Conservation (phyloP, 2,113 vertebrate genomes). For the Ariopsis seemanni region DNA sequence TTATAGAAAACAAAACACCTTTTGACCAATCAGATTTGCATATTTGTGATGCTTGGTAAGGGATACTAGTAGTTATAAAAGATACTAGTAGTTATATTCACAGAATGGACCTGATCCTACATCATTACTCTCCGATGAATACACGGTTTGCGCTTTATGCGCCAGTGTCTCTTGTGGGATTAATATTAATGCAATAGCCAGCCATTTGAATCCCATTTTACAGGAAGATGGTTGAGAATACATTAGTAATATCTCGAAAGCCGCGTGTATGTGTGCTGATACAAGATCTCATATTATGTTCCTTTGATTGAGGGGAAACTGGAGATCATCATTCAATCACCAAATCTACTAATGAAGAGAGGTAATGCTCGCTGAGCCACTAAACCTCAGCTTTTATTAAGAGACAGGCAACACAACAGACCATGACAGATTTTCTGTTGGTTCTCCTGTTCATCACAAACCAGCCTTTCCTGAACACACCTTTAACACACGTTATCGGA, state of each 20-base stretch:
- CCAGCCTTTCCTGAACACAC: neutral
- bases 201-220: slow-evolving; percentile 57
- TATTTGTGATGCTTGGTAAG: neutral
- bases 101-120: slow-evolving; percentile 7
- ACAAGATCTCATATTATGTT: slow-evolving; percentile 14
- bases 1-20: neutral
- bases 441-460: slow-evolving; percentile 15
- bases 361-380: slow-evolving; percentile 18
- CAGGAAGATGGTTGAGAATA: slow-evolving; percentile 55
- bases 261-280: neutral
- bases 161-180: slow-evolving; percentile 1
- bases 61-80: neutral
- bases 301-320: slow-evolving; percentile 18
- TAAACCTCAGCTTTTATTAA: slow-evolving; percentile 40
- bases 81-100: slow-evolving; percentile 1
- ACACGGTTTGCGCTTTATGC: neutral
- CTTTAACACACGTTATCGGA: neutral
- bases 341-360: neutral
- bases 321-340: neutral
- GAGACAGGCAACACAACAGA: slow-evolving; percentile 50
- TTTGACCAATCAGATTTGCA: neutral
- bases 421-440: slow-evolving; percentile 37
- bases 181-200: slow-evolving; percentile 30
- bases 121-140: neutral
- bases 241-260: slow-evolving; percentile 39